Conservation (phyloP, 2,113 vertebrate genomes). For the Haplochromis vanheusdeni region DNA sequence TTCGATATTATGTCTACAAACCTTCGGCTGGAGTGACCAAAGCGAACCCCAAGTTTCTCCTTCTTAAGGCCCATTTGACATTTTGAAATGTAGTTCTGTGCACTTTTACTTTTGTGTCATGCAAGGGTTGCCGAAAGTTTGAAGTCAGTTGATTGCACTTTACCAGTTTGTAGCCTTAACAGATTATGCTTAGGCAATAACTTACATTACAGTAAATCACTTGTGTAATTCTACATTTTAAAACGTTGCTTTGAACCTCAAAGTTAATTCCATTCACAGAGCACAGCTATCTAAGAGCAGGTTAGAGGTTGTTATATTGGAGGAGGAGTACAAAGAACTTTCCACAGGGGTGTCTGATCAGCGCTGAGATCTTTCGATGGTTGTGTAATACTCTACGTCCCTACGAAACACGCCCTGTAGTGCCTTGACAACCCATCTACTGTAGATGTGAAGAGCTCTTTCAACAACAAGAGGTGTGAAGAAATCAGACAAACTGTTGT, state of each 20-base stretch:
- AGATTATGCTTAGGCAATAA: background rate
- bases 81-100: background rate
- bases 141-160: background rate
- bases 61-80: background rate
- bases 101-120: background rate
- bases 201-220: background rate
- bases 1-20: background rate
- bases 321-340: background rate
- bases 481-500: slow-evolving; percentile 14
- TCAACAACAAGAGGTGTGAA: slow-evolving; percentile 10
- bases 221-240: background rate
- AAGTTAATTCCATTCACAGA: background rate
- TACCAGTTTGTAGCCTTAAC: background rate
- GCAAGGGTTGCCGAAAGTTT: background rate
- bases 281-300: background rate
- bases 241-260: background rate
- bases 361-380: slow-evolving; percentile 1
- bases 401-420: background rate
- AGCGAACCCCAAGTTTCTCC: background rate
- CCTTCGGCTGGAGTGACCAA: background rate
- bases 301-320: slow-evolving; percentile 1
- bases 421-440: background rate
- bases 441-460: background rate
- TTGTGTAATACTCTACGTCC: slow-evolving; percentile 42
- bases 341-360: slow-evolving; percentile 33